Evolutionary conservation across 1,140 invertebrate species (phyloP).

Genomic region (Andrena cerasifolii): DNA sequence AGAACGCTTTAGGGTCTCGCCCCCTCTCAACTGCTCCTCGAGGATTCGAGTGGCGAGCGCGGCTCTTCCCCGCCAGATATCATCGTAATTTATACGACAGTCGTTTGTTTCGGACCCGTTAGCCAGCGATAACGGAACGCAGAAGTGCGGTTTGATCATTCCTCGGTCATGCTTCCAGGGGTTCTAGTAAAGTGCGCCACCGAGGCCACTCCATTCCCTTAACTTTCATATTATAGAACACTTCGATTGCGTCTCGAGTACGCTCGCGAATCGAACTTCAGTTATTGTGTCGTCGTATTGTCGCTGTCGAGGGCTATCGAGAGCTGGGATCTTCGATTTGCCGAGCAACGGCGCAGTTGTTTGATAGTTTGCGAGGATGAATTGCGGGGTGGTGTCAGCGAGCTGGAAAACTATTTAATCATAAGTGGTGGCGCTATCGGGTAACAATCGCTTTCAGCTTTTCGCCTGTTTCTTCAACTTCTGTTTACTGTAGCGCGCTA

Average conservation of each 20-base stretch:
- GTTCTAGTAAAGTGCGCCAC: not conserved
- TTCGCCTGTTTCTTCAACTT: too few species aligned
- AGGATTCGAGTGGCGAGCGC: slow-evolving; percentile 32
- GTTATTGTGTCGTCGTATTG: slow-evolving; percentile 20
- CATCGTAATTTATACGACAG: slow-evolving; percentile 67
- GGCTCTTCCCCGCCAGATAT: slow-evolving; percentile 52
- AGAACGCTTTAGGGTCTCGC: not conserved
- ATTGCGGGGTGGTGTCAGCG: too few species aligned
- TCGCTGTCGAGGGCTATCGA: slow-evolving; percentile 1
- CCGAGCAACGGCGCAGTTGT: too few species aligned
- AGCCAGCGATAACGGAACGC: slow-evolving; percentile 34
- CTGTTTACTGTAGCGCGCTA: too few species aligned
- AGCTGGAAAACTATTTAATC: too few species aligned
- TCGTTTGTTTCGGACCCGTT: slow-evolving; percentile 61
- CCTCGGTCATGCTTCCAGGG: slow-evolving; percentile 9
- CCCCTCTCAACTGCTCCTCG: slow-evolving; percentile 25
- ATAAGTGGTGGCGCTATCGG: too few species aligned
- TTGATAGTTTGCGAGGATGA: too few species aligned
- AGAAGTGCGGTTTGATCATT: slow-evolving; percentile 63
- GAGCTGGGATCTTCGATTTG: not conserved
- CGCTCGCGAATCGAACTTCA: slow-evolving; percentile 15
- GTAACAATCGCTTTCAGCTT: too few species aligned
- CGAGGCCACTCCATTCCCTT: slow-evolving; percentile 26
- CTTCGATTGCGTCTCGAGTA: slow-evolving; percentile 17
- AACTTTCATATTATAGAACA: slow-evolving; percentile 50